Conservation (phyloP, 2,113 vertebrate species). For the Mustelus asterias region DNA sequence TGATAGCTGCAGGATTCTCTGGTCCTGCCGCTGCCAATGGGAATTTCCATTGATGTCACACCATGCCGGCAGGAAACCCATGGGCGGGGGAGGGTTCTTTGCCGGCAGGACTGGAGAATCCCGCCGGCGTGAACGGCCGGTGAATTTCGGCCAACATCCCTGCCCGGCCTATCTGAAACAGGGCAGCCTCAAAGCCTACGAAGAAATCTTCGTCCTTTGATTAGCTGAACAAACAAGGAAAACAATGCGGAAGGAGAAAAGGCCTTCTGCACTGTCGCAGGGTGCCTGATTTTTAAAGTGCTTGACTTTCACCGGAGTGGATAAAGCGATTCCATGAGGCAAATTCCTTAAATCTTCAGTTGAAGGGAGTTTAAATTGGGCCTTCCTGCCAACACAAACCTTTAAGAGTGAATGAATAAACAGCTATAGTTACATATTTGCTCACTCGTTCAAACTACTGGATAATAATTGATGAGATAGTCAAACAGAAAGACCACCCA, state of each 20-base stretch:
- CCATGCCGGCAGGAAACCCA: too few relatives aligned
- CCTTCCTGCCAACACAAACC: not conserved
- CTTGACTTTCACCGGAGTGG: not conserved
- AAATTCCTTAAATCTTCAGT: not conserved
- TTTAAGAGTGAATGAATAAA: not conserved
- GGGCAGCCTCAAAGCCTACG: not conserved
- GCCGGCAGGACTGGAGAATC: too few relatives aligned
- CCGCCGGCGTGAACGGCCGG: too few relatives aligned
- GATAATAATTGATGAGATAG: conserved; percentile 5
- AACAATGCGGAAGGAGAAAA: not conserved
- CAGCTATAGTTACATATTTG: not conserved
- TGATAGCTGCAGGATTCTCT: too few relatives aligned
- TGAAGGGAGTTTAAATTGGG: not conserved
- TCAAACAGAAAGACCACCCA: conserved; percentile 6
- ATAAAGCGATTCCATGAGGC: not conserved
- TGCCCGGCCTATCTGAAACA: not conserved
- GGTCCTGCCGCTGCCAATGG: too few relatives aligned
- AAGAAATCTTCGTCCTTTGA: not conserved
- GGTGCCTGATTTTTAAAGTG: not conserved
- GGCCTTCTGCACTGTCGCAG: not conserved
- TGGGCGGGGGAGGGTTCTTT: too few relatives aligned
- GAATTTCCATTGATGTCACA: too few relatives aligned
- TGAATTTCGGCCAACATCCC: too few relatives aligned
- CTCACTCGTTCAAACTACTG: not conserved
- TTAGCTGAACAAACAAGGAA: not conserved